Evolutionary conservation across 2,113 vertebrate species (phyloP), one percentile per base, ranked within the genome.

Genomic region (Telmatochromis sp.): DNA sequence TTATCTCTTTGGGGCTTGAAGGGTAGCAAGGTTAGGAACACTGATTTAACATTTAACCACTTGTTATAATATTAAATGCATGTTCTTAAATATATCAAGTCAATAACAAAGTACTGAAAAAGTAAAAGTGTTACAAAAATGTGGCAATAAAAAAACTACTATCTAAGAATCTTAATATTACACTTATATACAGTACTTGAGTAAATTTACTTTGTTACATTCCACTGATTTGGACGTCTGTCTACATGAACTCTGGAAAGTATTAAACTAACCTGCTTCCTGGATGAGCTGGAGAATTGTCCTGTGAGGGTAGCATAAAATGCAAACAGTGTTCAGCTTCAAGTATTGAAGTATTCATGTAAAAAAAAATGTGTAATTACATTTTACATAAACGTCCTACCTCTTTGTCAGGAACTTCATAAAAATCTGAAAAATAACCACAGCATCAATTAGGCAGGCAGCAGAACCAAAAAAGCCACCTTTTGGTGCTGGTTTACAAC

Each of bases 401-500:
- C 96, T 97, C 94, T 60, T 91, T 90, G 80, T 97, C 96, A 81
- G 97, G 96, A 87, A 96, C 93, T 90, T 97, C 96, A 19, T 97
- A 97, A 75, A 97, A 92, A 87, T 96, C 98, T 98, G 85, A 53
- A 90, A 93, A 83, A 82, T 4, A 92, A 55, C 4, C 21, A 84
- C 86, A 55, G 19, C 4, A 51, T 73, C 40, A 81, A 71, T 86
- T 58, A 93, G 73, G 6, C 23, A 57, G 5, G 40, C 2, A 35
- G 14, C 6, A 81, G 17, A 86, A 15, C 17, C 23, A 86, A 23
- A 50, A 33, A 26, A 40, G 19, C 3, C n/a, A 28, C 23, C 14
- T 28, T 11, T 28, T 47, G 68, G 68, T 28, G 68, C 23, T 75
- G 40, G 40, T 28, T 28, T 47, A n/a, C n/a, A n/a, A n/a, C n/a